Percentiles rank a stretch among this genome's conserved stretches.
These are phyloP conservation scores for Eudasyphora cyanicolor DNA, from an alignment of 2,888 invertebrate species.

Conservation along the genomic window DNA sequence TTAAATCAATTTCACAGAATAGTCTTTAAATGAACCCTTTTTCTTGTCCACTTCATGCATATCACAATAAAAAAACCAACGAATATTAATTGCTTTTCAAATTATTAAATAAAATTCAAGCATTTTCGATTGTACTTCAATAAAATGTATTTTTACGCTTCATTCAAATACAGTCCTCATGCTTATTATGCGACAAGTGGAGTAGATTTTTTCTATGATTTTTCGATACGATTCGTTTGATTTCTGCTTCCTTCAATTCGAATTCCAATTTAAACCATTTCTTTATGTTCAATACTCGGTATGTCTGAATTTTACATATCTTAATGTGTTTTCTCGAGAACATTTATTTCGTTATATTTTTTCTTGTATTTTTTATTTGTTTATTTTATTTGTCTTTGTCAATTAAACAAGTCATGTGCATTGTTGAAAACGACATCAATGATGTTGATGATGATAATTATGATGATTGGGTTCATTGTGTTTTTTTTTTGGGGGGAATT, in stretches of 20 bases:
- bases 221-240: too few relatives aligned
- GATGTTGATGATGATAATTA: slow-evolving; percentile 31
- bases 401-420: slow-evolving; percentile 34
- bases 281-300: neutral
- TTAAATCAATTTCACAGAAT: neutral
- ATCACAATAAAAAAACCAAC: neutral
- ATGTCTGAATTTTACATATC: neutral
- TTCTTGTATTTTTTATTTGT: neutral
- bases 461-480: slow-evolving; percentile 47
- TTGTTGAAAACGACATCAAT: neutral
- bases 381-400: slow-evolving; percentile 20
- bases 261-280: neutral
- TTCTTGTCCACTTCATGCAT: neutral
- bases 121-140: neutral
- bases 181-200: neutral
- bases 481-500: neutral
- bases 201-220: neutral
- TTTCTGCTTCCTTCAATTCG: neutral
- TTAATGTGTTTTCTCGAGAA: neutral
- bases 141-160: slow-evolving; percentile 9
- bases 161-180: neutral
- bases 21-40: too few relatives aligned
- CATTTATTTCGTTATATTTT: neutral
- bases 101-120: neutral
- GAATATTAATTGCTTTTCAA: neutral